Evolutionary conservation across 1,140 invertebrate genomes (phyloP).

Genomic region (Homarus americanus): DNA sequence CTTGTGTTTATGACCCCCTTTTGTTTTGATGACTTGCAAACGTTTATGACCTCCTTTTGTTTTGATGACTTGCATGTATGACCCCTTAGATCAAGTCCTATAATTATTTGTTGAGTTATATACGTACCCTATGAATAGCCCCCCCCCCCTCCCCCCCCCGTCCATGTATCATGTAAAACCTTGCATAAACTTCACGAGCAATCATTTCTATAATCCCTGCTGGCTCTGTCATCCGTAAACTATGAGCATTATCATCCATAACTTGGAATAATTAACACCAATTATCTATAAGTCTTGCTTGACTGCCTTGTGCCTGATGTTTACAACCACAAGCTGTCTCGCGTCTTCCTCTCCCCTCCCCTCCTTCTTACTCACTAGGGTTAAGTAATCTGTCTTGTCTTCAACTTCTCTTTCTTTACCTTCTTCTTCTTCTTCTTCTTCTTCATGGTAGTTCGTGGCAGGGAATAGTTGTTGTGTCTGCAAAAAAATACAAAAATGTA

Average conservation of each 20-base stretch:
- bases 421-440: slow-evolving; percentile 79
- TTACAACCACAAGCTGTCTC: not conserved
- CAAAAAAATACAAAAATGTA: not conserved
- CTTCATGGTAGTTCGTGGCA: slow-evolving; percentile 76
- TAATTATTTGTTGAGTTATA: too few relatives aligned
- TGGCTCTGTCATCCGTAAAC: not conserved
- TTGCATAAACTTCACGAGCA: not conserved
- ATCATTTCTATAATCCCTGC: not conserved
- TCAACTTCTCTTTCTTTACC: slow-evolving; percentile 64
- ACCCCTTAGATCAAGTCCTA: too few relatives aligned
- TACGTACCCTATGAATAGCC: too few relatives aligned
- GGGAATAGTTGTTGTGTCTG: too few relatives aligned
- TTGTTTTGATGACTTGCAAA: too few relatives aligned
- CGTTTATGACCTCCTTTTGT: too few relatives aligned
- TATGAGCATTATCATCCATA: not conserved
- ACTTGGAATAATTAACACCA: not conserved
- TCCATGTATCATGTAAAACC: too few relatives aligned
- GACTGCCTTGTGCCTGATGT: not conserved
- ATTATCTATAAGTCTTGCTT: not conserved
- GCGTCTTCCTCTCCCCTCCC: not conserved
- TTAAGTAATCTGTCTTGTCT: not conserved
- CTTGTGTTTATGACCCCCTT: too few relatives aligned
- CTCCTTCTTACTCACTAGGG: not conserved
- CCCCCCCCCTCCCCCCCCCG: too few relatives aligned
- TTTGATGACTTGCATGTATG: too few relatives aligned